These are phyloP conservation scores for Lepidurus arcticus DNA, from an alignment of 1,140 invertebrate species.

Conservation along the genomic window DNA sequence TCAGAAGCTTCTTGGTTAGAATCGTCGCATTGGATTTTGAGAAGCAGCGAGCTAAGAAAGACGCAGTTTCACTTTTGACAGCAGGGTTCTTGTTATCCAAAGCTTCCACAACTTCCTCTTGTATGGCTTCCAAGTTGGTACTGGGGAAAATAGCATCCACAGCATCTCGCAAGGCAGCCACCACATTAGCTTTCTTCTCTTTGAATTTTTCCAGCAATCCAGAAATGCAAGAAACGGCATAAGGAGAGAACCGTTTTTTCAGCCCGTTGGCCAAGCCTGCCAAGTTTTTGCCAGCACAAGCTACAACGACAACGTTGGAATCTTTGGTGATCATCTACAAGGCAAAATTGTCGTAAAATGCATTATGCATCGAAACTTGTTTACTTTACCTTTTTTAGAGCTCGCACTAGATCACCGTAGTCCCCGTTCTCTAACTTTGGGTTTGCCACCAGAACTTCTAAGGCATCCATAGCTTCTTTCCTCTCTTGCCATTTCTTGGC, in stretches of 20 bases:
- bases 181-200: slow-evolving; percentile 92
- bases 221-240: slow-evolving; percentile 71
- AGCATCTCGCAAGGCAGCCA: slow-evolving; percentile 76
- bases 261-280: slow-evolving; percentile 76
- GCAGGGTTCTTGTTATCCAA: slow-evolving; percentile 92
- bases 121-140: slow-evolving; percentile 76
- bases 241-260: slow-evolving; percentile 78
- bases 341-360: slow-evolving; percentile 35
- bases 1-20: slow-evolving; percentile 87
- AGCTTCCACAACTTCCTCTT: slow-evolving; percentile 75
- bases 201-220: slow-evolving; percentile 91
- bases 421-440: slow-evolving; percentile 87
- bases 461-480: slow-evolving; percentile 77
- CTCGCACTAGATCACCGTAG: slow-evolving; percentile 81
- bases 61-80: slow-evolving; percentile 84
- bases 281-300: slow-evolving; percentile 77
- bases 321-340: slow-evolving; percentile 80
- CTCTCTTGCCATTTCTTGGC: slow-evolving; percentile 97
- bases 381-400: slow-evolving; percentile 73
- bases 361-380: slow-evolving; percentile 32
- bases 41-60: slow-evolving; percentile 80
- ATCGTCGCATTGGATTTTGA: slow-evolving; percentile 68
- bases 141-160: slow-evolving; percentile 81
- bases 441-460: slow-evolving; percentile 69
- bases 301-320: slow-evolving; percentile 88